Base-by-base conservation (phyloP, 2,888 invertebrate genomes). In the Andrena dorsata region DNA sequence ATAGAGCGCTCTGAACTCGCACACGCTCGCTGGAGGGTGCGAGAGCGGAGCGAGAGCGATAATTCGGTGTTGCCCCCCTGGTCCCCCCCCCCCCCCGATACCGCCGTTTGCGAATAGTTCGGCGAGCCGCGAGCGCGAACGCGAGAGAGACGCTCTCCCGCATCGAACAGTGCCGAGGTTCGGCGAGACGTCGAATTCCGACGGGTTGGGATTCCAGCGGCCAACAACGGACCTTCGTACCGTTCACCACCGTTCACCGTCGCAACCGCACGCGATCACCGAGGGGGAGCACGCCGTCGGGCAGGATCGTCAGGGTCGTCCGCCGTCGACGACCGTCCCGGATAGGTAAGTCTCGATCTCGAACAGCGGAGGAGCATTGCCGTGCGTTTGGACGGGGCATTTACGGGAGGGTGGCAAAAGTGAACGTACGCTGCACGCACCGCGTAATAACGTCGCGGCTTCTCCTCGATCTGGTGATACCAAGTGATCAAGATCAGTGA, bases 401-500 rank as follows among this genome's bases (percentile, higher is more conserved):
- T 28, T 16, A 30, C 49, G 49, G 10, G 64, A 86, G 76, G 76
- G 82, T 81, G 80, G 63, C 77, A 63, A 75, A 41, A 56, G 87
- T 83, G 87, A 75, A 6, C 0, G 26, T n/a, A 32, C 70, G 80
- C 75, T n/a, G 16, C 53, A 26, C 20, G 30, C 51, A 5, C 20
- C 23, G 10, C 20, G 30, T 5, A 10, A 41, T 41, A 41, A 41
- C 16, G 16, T 73, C 53, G 41, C 49, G 35, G 41, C 72, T 69
- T 26, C 64, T 63, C 74, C 74, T 53, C 78, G 74, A 68, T 80
- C 80, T 76, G 76, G 79, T 84, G 82, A 80, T 81, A 78, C 69
- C 83, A 80, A 88, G 88, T 88, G 88, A 88, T 88, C 88, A 88
- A 88, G 88, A 88, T 88, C 88, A 88, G 88, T 88, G 88, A 88